Conservation (phyloP, 1,140 invertebrate species). For the Zaprionus lachaisei region DNA sequence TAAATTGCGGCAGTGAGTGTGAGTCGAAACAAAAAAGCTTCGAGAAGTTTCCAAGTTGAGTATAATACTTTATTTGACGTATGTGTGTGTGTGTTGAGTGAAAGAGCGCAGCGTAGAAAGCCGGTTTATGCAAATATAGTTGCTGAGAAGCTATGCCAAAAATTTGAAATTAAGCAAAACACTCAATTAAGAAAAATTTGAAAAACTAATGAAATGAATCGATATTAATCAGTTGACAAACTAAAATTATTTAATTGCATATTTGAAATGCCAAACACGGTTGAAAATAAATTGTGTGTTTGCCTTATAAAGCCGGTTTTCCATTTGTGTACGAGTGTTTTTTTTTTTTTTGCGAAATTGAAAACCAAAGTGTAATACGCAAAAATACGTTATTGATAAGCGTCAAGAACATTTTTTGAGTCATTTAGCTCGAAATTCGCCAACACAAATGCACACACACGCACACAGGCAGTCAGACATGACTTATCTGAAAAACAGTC, state of each 20-base stretch:
- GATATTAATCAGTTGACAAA: conserved; percentile 12
- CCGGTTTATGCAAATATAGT: conserved; percentile 60
- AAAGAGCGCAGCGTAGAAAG: conserved; percentile 45
- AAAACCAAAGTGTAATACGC: conserved; percentile 48
- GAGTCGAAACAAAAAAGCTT: conserved; percentile 35
- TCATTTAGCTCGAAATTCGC: conserved; percentile 10
- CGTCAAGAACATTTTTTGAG: conserved; percentile 37
- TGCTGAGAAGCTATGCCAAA: conserved; percentile 54
- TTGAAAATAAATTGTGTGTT: conserved; percentile 22
- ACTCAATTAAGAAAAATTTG: conserved; percentile 27
- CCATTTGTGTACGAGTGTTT: conserved; percentile 15
- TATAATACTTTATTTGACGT: conserved; percentile 12
- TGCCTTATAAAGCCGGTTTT: conserved; percentile 46
- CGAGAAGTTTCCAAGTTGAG: conserved; percentile 74
- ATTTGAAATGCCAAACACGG: conserved; percentile 25
- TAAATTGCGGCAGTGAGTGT: conserved; percentile 8
- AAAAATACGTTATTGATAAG: conserved; percentile 65
- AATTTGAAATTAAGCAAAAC: conserved; percentile 52
- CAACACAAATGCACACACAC: conserved; percentile 8
- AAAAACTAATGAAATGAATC: conserved; percentile 13
- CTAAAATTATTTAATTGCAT: conserved; percentile 11
- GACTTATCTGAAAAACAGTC: conserved; percentile 48
- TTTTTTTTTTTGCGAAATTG: conserved; percentile 39
- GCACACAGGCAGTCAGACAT: conserved; percentile 1
- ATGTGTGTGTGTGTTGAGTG: conserved; percentile 18